phyloP scores from a whole-genome alignment of 2,113 vertebrate genomes.

The Lampris megalopsis region DNA sequence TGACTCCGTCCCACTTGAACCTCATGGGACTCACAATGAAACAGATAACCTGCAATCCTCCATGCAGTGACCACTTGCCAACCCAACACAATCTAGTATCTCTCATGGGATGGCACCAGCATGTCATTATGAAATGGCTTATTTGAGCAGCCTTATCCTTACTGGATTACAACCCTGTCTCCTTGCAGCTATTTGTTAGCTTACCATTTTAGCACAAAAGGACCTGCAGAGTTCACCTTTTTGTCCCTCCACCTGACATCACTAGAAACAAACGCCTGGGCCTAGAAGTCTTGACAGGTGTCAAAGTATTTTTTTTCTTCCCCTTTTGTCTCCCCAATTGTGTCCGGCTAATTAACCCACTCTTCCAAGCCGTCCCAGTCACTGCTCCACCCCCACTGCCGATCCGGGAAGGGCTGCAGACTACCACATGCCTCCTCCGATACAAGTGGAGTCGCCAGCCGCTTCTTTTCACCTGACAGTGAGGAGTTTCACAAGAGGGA shows the following conservation, averaged over 20 bases:
- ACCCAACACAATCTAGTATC: background rate
- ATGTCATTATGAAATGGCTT: slow-evolving; percentile 4
- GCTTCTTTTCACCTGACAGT: too few relatives aligned
- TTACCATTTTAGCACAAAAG: background rate
- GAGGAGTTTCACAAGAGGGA: too few relatives aligned
- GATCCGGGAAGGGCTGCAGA: too few relatives aligned
- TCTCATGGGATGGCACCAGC: background rate
- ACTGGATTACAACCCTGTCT: background rate
- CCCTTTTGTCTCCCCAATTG: too few relatives aligned
- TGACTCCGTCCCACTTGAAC: background rate
- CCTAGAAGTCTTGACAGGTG: slow-evolving; percentile 12
- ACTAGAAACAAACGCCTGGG: background rate
- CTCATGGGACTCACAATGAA: background rate
- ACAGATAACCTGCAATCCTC: background rate
- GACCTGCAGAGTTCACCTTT: background rate
- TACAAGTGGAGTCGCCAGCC: too few relatives aligned
- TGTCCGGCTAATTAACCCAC: too few relatives aligned
- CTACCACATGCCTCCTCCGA: too few relatives aligned
- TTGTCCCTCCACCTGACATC: background rate
- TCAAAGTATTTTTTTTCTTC: background rate
- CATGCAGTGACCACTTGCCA: background rate
- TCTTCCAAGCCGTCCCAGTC: too few relatives aligned
- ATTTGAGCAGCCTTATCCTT: background rate
- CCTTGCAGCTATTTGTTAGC: background rate
- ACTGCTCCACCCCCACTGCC: too few relatives aligned